Conservation (phyloP, 1,140 invertebrate genomes). For the Drosophila lacteicornis region DNA sequence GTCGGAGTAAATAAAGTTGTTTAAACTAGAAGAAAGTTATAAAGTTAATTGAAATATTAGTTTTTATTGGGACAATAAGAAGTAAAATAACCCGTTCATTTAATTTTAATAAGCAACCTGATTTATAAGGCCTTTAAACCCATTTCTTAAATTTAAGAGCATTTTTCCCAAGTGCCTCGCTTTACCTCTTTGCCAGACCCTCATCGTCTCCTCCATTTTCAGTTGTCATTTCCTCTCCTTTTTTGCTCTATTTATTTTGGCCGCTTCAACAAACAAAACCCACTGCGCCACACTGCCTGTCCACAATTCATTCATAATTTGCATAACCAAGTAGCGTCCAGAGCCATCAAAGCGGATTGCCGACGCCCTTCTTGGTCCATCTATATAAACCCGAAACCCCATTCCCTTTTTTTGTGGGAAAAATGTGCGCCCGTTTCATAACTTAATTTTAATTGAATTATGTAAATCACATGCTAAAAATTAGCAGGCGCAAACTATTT, state of each 20-base stretch:
- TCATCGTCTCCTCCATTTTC: slow-evolving; percentile 9
- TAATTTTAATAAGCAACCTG: too few species aligned
- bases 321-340: slow-evolving; percentile 57
- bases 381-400: neutral
- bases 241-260: slow-evolving; percentile 78
- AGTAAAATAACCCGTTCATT: too few species aligned
- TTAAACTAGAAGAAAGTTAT: neutral
- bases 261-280: slow-evolving; percentile 75
- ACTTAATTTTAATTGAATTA: slow-evolving; percentile 83
- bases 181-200: neutral
- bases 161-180: slow-evolving; percentile 2
- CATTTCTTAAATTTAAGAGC: neutral
- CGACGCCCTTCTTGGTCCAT: neutral
- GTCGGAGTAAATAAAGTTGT: neutral
- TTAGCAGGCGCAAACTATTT: slow-evolving; percentile 82
- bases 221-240: slow-evolving; percentile 59
- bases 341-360: slow-evolving; percentile 45
- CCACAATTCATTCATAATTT: slow-evolving; percentile 57
- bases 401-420: slow-evolving; percentile 19
- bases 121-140: too few species aligned
- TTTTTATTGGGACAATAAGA: neutral
- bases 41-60: neutral
- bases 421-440: slow-evolving; percentile 76
- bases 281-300: slow-evolving; percentile 27
- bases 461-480: slow-evolving; percentile 80